Evolutionary conservation across 2,888 invertebrate genomes (phyloP), one percentile per base, ranked within the genome.

Genomic region (Leptinotarsa haldemani): DNA sequence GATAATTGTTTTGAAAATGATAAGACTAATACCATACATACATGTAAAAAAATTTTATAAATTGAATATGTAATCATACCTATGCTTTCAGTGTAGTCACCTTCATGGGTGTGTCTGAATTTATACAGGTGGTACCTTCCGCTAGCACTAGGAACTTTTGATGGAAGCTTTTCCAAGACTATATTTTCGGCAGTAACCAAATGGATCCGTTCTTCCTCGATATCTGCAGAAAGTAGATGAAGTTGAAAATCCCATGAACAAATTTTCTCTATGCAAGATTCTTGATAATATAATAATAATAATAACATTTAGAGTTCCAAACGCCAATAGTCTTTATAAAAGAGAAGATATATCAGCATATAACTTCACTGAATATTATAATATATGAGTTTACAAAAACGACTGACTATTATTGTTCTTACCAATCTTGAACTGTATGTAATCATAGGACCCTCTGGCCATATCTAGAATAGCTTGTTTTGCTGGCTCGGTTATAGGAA

Each of bases 61-160:
- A 30, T 30, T 30, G 2, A 30, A 30, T 30, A 9, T 30, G 47
- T 74, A 58, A 65, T 84, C 88, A 86, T 88, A 96, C 96, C 94
- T 87, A 93, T 92, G 84, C 93, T 94, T 84, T 97, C 95, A 86
- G 94, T 89, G 81, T 93, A 94, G 85, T 97, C 97, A 40, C 97
- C 97, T 87, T 98, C 98, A 84, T 97, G 95, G 0, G 95, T 94
- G 86, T 99, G 98, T 82, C 94, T 94, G 87, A 96, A 98, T 81
- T 93, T 91, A 85, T 93, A 97, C 25, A 99, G 89, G 88, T 99
- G 98, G 88, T 98, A 99, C 81, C 98, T 91, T 40, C 96, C 96
- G 82, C 91, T 90, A 83, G 97, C 94, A 50, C 90, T 90, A 7
- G 99, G 98, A 78, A 99, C 92, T 86, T 94, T 93, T 1, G 91